Base-by-base conservation (phyloP, 2,113 vertebrate species). In the Cromileptes altivelis region DNA sequence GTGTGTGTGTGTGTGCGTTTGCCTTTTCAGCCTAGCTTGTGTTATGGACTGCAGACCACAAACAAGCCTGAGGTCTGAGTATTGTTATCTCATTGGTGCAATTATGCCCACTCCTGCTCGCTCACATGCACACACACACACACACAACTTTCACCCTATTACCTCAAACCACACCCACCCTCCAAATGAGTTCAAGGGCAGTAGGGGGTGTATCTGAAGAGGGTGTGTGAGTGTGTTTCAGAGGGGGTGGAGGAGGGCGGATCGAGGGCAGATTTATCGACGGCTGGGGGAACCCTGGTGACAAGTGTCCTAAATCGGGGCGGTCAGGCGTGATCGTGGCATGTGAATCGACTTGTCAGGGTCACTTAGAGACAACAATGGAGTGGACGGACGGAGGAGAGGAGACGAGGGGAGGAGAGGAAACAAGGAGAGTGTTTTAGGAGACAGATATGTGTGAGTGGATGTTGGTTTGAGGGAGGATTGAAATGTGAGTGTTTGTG, bases 21-120 rank as follows among this genome's bases (percentile, higher is more conserved):
- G 89, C 72, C 65, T 78, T 80, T 84, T 86, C 83, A 89, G 85
- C 23, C 68, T 52, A 71, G 47, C 70, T 63, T 45, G 53, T 86
- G 72, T 88, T 92, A 92, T 92, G 76, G 89, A 89, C 91, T 80
- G 73, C 80, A 91, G 91, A 92, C 88, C 90, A 92, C 88, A 92
- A 95, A 92, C 89, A 93, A 80, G 93, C 93, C 91, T 85, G 37
- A 91, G 85, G 91, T 89, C 88, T 93, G 56, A 87, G 77, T 89
- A 92, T 95, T 95, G 96, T 95, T 96, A 94, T 94, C 95, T 96
- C 86, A 92, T 93, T 96, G 95, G 77, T 49, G 84, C 76, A 96
- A 94, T 96, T 96, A 93, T 73, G 79, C 55, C 58, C 78, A 74
- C 78, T 74, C 63, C 70, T 74, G 79, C 82, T 75, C 27, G 47